Conservation (phyloP, 35 echinoderm and acorn worm genomes). For the Patiria miniata region DNA sequence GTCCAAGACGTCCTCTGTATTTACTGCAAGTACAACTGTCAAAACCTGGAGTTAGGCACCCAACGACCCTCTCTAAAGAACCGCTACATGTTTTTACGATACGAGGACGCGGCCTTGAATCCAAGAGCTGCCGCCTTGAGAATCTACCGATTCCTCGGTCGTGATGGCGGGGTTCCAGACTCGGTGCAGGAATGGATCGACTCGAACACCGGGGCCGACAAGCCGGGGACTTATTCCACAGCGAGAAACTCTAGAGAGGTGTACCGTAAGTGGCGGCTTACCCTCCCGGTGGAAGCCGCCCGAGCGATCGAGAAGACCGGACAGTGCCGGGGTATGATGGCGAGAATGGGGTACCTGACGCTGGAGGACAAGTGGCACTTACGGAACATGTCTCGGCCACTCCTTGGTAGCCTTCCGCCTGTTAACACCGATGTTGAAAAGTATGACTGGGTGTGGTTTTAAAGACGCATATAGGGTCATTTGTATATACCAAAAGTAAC, state of each 20-base stretch:
- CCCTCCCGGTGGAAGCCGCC: slow-evolving; percentile 28
- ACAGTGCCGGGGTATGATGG: slow-evolving; percentile 55
- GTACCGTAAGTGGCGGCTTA: slow-evolving; percentile 50
- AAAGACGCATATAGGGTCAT: too few relatives aligned
- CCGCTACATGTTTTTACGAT: slow-evolving; percentile 59
- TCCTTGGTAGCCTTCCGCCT: not conserved
- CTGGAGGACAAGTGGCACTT: slow-evolving; percentile 12
- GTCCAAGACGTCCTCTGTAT: slow-evolving; percentile 26
- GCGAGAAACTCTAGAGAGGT: slow-evolving; percentile 48
- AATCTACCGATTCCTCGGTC: slow-evolving; percentile 45
- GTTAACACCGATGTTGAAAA: not conserved
- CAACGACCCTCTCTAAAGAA: slow-evolving; percentile 18
- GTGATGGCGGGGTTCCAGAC: slow-evolving; percentile 16
- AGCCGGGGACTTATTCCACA: slow-evolving; percentile 52
- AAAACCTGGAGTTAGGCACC: slow-evolving; percentile 56
- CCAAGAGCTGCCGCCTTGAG: slow-evolving; percentile 13
- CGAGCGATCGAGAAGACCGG: slow-evolving; percentile 44
- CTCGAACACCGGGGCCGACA: slow-evolving; percentile 36
- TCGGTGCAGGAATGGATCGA: slow-evolving; percentile 47
- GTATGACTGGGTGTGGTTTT: slow-evolving; percentile 17
- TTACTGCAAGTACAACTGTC: slow-evolving; percentile 55
- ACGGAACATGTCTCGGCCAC: not conserved
- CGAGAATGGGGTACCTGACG: slow-evolving; percentile 33
- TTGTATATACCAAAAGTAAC: too few relatives aligned
- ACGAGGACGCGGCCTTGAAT: slow-evolving; percentile 56